Conservation (phyloP, 2,888 invertebrate genomes). For the Spialia ferax region DNA sequence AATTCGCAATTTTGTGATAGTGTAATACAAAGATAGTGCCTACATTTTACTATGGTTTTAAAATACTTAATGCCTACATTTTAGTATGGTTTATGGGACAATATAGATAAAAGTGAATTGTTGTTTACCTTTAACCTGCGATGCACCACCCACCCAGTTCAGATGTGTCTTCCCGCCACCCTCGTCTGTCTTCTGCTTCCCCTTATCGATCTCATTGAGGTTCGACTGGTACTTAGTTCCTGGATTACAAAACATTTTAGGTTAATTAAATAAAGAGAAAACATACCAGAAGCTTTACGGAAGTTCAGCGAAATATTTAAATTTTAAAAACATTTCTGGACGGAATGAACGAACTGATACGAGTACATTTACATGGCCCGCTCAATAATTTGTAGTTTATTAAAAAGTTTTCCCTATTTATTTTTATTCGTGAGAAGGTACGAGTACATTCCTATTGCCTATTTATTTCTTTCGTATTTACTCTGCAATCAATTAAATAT, state of each 20-base stretch:
- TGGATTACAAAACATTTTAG: constrained; percentile 56
- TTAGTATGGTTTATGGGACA: background rate
- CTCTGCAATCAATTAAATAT: no score
- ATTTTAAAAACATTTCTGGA: background rate
- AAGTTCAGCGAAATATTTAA: background rate
- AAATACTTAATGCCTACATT: no score
- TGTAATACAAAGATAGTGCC: no score
- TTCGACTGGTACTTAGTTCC: constrained; percentile 92
- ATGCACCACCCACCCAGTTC: constrained; percentile 84
- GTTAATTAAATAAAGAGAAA: constrained; percentile 20
- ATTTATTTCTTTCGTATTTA: no score
- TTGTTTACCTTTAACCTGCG: constrained; percentile 76
- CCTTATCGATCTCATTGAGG: constrained; percentile 93
- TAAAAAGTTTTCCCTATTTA: no score
- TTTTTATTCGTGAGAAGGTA: no score
- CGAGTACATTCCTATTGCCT: no score
- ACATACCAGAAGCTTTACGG: constrained; percentile 9
- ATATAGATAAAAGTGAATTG: constrained; percentile 8
- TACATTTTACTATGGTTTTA: no score
- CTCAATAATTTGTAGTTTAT: no score
- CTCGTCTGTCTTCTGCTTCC: constrained; percentile 90
- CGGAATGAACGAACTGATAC: no score
- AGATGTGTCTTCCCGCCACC: constrained; percentile 83
- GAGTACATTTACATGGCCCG: constrained; percentile 1
- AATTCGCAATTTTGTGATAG: no score